A percentile compares a stretch with the other conserved stretches of the same genome.
Conservation (phyloP, 2,888 invertebrate species). For the Liopterus haemorrhoidalis region DNA sequence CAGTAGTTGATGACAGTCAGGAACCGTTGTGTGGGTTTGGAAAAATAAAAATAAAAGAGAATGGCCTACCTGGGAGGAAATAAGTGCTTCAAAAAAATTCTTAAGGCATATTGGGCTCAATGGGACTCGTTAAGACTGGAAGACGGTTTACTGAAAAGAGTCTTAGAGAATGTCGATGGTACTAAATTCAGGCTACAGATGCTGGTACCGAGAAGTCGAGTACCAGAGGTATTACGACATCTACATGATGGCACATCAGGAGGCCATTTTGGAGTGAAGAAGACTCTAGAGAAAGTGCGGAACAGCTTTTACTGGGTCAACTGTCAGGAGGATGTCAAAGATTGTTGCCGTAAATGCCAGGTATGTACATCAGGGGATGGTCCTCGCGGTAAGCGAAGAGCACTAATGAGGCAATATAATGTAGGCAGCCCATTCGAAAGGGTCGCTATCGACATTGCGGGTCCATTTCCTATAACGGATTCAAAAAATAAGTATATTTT, state of each 20-base stretch:
- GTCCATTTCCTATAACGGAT: slow-evolving; percentile 27
- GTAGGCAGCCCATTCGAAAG: slow-evolving; percentile 27
- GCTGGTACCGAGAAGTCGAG: slow-evolving; percentile 19
- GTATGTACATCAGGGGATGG: slow-evolving; percentile 29
- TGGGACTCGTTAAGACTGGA: slow-evolving; percentile 21
- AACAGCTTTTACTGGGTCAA: slow-evolving; percentile 18
- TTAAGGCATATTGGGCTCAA: slow-evolving; percentile 4
- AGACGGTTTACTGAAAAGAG: slow-evolving; percentile 15
- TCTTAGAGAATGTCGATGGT: slow-evolving; percentile 11
- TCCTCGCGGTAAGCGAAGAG: slow-evolving; percentile 18
- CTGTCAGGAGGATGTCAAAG: slow-evolving; percentile 25
- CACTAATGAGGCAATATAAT: slow-evolving; percentile 26
- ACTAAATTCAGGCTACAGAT: slow-evolving; percentile 17
- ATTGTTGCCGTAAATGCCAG: slow-evolving; percentile 29
- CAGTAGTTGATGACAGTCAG: not conserved
- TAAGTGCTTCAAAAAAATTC: not conserved
- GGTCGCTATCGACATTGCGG: slow-evolving; percentile 30
- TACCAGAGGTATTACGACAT: slow-evolving; percentile 23
- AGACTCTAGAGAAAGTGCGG: slow-evolving; percentile 29
- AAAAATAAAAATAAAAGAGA: not conserved
- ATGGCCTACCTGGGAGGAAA: slow-evolving; percentile 3
- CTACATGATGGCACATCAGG: slow-evolving; percentile 30
- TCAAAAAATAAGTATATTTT: slow-evolving; percentile 31
- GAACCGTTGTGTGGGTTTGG: not conserved
- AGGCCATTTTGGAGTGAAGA: slow-evolving; percentile 35